These are phyloP conservation scores for Fulica atra DNA, from an alignment of 2,113 vertebrate genomes.

Conservation along the genomic window DNA sequence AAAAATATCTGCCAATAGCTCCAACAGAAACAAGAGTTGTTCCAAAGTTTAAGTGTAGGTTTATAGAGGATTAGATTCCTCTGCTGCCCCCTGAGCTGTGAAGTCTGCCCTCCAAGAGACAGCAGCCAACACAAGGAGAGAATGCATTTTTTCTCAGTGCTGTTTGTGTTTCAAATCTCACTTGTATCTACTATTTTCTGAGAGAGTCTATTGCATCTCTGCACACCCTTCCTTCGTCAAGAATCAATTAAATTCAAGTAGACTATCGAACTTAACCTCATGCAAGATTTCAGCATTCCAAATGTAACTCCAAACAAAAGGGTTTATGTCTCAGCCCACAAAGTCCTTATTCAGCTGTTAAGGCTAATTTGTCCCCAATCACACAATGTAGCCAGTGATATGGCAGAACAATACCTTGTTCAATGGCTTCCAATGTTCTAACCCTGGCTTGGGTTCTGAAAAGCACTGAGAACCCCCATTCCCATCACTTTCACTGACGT, in stretches of 20 bases:
- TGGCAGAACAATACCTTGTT: conserved; percentile 73
- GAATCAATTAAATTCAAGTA: conserved; percentile 69
- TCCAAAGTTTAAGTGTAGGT: conserved; percentile 33
- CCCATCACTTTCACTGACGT: background rate
- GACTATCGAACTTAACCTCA: conserved; percentile 72
- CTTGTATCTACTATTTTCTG: conserved; percentile 15
- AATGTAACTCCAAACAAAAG: conserved; percentile 74
- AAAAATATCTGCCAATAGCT: conserved; percentile 1
- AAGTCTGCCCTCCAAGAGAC: background rate
- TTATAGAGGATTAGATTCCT: conserved; percentile 34
- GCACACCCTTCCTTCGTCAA: conserved; percentile 50
- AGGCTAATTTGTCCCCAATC: conserved; percentile 77
- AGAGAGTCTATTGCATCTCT: conserved; percentile 20
- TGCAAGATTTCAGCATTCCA: conserved; percentile 70
- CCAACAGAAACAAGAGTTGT: conserved; percentile 23
- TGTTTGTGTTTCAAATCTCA: conserved; percentile 55
- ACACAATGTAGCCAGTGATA: conserved; percentile 77
- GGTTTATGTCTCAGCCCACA: conserved; percentile 73
- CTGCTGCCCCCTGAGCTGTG: conserved; percentile 9
- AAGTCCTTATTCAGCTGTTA: conserved; percentile 75
- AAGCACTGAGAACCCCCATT: background rate
- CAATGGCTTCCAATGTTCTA: conserved; percentile 71
- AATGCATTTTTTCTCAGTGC: background rate
- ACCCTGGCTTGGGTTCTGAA: conserved; percentile 25
- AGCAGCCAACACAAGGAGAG: conserved; percentile 27